Percentiles rank a stretch among this genome's conserved stretches.
phyloP scores from a whole-genome alignment of 2,113 vertebrate genomes.

The Hippocampus zosterae region DNA sequence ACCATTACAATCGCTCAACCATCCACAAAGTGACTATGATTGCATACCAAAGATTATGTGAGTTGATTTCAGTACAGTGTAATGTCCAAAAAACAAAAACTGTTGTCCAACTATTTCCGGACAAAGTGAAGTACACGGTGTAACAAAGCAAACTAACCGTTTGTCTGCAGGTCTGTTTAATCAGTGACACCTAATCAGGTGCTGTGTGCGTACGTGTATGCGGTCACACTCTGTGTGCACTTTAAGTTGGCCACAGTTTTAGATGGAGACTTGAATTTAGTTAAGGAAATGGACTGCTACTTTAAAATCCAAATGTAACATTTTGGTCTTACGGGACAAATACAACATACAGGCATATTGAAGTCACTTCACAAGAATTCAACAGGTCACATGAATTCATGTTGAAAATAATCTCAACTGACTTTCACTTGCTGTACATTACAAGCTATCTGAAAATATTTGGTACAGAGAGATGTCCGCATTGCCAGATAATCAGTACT shows the following conservation, averaged over 20 bases:
- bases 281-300: neutral
- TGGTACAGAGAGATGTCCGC: neutral
- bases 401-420: neutral
- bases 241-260: neutral
- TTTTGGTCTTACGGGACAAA: neutral
- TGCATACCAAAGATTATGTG: neutral
- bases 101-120: neutral
- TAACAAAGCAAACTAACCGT: constrained; percentile 1
- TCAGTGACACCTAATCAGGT: constrained; percentile 7
- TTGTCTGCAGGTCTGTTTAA: neutral
- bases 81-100: neutral
- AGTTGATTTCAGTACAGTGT: neutral
- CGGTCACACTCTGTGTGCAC: neutral
- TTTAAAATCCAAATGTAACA: neutral
- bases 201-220: neutral
- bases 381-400: neutral
- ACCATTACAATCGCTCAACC: neutral
- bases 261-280: too few species aligned
- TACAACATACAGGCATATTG: neutral
- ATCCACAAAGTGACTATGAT: neutral
- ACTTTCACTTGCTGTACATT: neutral
- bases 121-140: neutral
- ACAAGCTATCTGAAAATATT: neutral
- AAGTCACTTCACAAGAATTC: neutral
- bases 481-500: neutral